Base-by-base conservation (phyloP, 1,140 invertebrate genomes). In the Muscidifurax raptorellus region DNA sequence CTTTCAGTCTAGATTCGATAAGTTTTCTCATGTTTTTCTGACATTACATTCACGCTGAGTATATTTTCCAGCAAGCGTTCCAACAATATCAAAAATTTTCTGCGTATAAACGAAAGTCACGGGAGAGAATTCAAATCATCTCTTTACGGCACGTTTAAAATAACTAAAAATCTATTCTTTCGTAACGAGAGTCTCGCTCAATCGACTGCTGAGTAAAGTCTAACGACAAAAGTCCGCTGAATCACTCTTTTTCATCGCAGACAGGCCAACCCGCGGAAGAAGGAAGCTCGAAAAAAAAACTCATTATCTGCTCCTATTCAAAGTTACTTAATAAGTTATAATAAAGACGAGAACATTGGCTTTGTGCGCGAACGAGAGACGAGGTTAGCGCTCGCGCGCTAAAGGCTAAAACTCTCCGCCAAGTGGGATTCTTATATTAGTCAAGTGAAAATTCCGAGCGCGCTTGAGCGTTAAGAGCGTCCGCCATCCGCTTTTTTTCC, bases 261-360 rank as follows among this genome's bases (percentile, higher is more conserved):
- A 2, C 15, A 4, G 6, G 0, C 52, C 9, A 9, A 9, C 18
- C 22, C 15, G 22, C 18, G 18, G 18, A 59, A 7, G n/a, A 59
- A 22, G 22, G 52, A 59, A n/a, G 52, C 44, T 9, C 44, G 36
- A 47, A 59, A 22, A 59, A 59, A n/a, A 59, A 59, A 59, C 52
- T 59, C 52, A 59, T 59, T 59, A 59, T 59, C 36, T 18, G 72
- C 30, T 40, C 7, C 72, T 28, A 40, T 67, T 77, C 18, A 44
- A 82, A 67, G 59, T 82, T 66, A 28, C 36, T 76, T 76, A 66
- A 82, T 82, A 76, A 66, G 27, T 76, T 82, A 67, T 67, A 82
- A 44, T 76, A 76, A 66, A 82, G 81, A 9, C 12, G 47, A 28
- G 59, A n/a, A 40, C 30, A 47, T 28, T 59, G 44, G 74, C 74